phyloP scores from a whole-genome alignment of 2,797 vertebrate genomes.

The Pipistrellus pipistrellus region DNA sequence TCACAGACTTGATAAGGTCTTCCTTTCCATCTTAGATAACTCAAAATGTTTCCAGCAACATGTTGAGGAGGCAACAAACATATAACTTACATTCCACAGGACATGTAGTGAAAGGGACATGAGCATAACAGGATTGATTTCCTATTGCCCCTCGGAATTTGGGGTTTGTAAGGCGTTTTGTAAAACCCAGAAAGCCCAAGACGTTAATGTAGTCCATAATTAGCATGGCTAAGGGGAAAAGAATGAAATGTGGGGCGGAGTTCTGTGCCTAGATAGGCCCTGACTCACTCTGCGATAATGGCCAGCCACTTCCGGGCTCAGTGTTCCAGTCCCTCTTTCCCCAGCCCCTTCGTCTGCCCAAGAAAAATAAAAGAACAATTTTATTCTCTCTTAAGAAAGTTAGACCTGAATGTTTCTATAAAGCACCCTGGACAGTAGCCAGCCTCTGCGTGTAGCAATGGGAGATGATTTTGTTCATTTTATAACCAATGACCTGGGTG shows the following conservation, averaged over 20 bases:
- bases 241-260: conserved; percentile 71
- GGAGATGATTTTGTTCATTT: not conserved
- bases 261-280: conserved; percentile 44
- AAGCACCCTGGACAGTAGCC: conserved; percentile 42
- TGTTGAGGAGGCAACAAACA: not conserved
- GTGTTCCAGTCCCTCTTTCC: not conserved
- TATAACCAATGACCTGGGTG: not conserved
- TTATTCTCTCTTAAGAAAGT: conserved; percentile 48
- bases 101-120: conserved; percentile 17
- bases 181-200: conserved; percentile 21
- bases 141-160: conserved; percentile 28
- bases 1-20: not conserved
- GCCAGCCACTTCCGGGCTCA: conserved; percentile 65
- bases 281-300: conserved; percentile 74
- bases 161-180: conserved; percentile 4
- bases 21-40: conserved; percentile 2
- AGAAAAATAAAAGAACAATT: conserved; percentile 6
- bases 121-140: conserved; percentile 2
- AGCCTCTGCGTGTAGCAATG: not conserved
- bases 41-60: conserved; percentile 23
- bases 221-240: conserved; percentile 12
- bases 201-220: not conserved
- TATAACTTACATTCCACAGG: not conserved
- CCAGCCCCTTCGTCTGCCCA: not conserved
- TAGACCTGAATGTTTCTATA: conserved; percentile 19